These are phyloP conservation scores for Plectus sambesii DNA, from an alignment of 1,140 invertebrate species.

Conservation along the genomic window DNA sequence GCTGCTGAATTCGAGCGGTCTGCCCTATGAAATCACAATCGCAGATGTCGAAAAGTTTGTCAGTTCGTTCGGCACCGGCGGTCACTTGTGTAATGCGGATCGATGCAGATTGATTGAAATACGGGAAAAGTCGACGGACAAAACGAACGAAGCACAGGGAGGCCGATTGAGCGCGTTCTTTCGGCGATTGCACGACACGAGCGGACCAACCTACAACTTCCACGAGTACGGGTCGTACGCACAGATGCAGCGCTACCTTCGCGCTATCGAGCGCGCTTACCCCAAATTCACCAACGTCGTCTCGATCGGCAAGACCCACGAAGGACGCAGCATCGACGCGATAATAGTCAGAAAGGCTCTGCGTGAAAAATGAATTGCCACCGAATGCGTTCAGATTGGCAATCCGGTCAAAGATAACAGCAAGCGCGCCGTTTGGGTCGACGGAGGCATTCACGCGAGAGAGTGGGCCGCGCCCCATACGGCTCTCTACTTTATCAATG, in stretches of 20 bases:
- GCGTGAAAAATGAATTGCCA: constrained; percentile 10
- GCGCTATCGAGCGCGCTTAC: constrained; percentile 28
- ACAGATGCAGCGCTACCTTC: constrained; percentile 40
- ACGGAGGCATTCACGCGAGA: constrained; percentile 37
- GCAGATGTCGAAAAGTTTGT: constrained; percentile 38
- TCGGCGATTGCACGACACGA: constrained; percentile 19
- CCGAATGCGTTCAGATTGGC: background rate
- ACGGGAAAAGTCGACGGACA: constrained; percentile 24
- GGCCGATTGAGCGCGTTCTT: too few relatives aligned
- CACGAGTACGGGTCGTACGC: constrained; percentile 32
- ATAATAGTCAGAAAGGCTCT: constrained; percentile 4
- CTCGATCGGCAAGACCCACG: constrained; percentile 39
- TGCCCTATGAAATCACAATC: constrained; percentile 23
- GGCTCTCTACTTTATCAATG: constrained; percentile 43
- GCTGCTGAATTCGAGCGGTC: background rate
- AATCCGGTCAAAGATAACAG: background rate
- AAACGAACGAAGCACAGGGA: constrained; percentile 13
- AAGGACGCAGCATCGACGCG: constrained; percentile 36
- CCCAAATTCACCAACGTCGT: constrained; percentile 41
- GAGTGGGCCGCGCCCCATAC: constrained; percentile 45
- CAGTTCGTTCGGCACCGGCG: background rate
- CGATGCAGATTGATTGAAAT: constrained; percentile 34
- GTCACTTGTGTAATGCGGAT: background rate
- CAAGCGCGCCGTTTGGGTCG: constrained; percentile 43
- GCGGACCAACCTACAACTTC: constrained; percentile 22